Base-by-base conservation (phyloP, 2,888 invertebrate genomes). In the Drosophila ezoana region DNA sequence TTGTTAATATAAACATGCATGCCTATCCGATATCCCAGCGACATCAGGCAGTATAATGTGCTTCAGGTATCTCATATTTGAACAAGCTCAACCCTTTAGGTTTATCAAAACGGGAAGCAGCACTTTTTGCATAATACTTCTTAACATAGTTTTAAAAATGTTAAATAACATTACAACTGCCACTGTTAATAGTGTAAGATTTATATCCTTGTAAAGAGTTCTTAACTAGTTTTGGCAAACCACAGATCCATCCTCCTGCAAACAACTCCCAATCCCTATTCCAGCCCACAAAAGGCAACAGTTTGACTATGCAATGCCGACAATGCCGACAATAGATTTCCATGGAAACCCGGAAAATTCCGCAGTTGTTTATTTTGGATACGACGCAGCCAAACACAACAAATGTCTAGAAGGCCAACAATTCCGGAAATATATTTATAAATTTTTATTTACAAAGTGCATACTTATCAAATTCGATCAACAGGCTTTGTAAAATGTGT, bases 301-400 rank as follows among this genome's bases (percentile, higher is more conserved):
- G 83, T 79, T 77, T 57, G 70, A 88, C 79, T 76, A 79, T 72
- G 70, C 71, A 72, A n/a, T n/a, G n/a, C n/a, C n/a, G n/a, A 79
- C 59, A 77, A 88, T 76, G 83, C 83, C 84, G 81, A 76, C 79
- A 69, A 72, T 52, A 18, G 48, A 74, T 79, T 68, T 38, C 82
- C 81, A 89, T 90, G 84, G 72, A 71, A 82, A 90, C 89, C 60
- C 6, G 56, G 51, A 60, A 78, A 89, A 89, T 89, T 84, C 85
- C 87, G 72, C 71, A 77, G 89, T 87, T 76, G 89, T 89, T 89
- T 88, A 83, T 77, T 85, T 84, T 72, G 76, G 76, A 82, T 80
- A 85, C 79, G 76, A 64, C 66, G 64, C 70, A 60, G 63, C 40
- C 60, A 47, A 72, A 64, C 56, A 70, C 14, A 67, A 69, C 54